Evolutionary conservation across 2,888 invertebrate species (phyloP).

Genomic region (Netelia melanura): DNA sequence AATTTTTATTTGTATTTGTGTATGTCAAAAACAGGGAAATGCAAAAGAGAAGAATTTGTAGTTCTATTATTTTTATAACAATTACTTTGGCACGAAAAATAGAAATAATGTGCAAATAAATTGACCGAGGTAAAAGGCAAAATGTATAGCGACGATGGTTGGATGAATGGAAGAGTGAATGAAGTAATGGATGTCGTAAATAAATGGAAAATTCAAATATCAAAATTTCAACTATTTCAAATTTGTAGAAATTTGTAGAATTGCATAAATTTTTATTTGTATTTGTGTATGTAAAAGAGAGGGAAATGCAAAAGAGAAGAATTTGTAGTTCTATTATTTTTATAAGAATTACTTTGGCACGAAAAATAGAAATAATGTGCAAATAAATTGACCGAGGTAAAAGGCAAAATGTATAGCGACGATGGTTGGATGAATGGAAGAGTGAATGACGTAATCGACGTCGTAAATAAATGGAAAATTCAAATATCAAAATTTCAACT

Average conservation of each 20-base stretch:
- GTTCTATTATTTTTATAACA: no score
- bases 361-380: conserved; percentile 10
- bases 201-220: conserved; percentile 4
- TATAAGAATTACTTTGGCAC: no score
- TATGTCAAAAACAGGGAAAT: no score
- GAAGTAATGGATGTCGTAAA: conserved; percentile 1
- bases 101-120: conserved; percentile 14
- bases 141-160: neutral
- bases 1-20: no score
- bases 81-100: neutral
- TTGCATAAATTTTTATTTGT: neutral
- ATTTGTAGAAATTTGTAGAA: neutral
- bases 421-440: neutral
- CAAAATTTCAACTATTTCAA: neutral
- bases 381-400: conserved; percentile 28
- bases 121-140: conserved; percentile 11
- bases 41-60: no score
- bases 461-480: neutral
- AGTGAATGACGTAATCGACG: conserved; percentile 7
- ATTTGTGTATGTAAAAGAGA: neutral
- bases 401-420: neutral
- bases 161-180: neutral
- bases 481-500: neutral
- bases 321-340: no score
- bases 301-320: no score